A percentile compares a stretch with the other conserved stretches of the same genome.
phyloP scores from a whole-genome alignment of 2,113 vertebrate genomes.

The Fregetta grallaria region DNA sequence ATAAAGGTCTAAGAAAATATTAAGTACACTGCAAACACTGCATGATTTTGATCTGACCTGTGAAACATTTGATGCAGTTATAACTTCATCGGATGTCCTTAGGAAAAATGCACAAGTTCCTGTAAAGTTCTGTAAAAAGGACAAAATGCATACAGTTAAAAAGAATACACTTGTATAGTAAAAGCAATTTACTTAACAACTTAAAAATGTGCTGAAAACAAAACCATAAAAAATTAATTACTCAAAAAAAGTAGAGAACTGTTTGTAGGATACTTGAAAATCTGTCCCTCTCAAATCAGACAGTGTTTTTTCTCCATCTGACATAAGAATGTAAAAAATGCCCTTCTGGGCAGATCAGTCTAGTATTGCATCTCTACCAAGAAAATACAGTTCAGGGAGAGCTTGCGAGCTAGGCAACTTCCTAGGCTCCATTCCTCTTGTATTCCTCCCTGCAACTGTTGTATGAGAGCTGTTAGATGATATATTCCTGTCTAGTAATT shows the following conservation, averaged over 20 bases:
- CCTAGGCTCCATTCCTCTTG: not conserved
- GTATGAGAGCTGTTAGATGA: not conserved
- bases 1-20: not conserved
- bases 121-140: slow-evolving; percentile 67
- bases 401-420: not conserved
- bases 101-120: slow-evolving; percentile 83
- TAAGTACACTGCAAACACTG: not conserved
- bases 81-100: slow-evolving; percentile 71
- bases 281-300: not conserved
- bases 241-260: not conserved
- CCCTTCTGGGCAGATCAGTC: not conserved
- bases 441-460: not conserved
- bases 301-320: not conserved
- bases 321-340: not conserved
- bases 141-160: not conserved
- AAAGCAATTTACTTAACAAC: not conserved
- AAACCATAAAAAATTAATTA: not conserved
- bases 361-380: not conserved
- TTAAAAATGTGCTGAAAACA: not conserved
- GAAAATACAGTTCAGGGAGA: not conserved
- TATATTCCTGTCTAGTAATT: not conserved
- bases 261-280: not conserved
- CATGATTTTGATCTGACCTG: slow-evolving; percentile 71
- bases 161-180: not conserved
- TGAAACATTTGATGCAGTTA: slow-evolving; percentile 76